Conservation (phyloP, 2,797 vertebrate species). For the Lateolabrax maculatus region DNA sequence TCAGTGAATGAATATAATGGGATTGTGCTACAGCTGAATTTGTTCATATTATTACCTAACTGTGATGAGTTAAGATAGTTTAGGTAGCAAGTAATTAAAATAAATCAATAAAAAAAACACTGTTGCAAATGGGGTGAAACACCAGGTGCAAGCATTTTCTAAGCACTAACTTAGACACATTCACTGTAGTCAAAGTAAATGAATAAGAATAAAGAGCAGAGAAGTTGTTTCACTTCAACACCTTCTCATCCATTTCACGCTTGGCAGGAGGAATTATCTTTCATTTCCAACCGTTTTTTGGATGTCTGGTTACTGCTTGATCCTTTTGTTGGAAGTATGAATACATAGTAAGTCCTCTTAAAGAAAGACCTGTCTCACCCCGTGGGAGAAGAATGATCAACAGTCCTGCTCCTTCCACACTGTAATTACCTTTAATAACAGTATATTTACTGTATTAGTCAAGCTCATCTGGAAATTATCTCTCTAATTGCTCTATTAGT, state of each 20-base stretch:
- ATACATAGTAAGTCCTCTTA: slow-evolving; percentile 20
- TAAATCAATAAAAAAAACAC: slow-evolving; percentile 10
- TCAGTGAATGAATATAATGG: not conserved
- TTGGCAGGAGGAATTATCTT: not conserved
- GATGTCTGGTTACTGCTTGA: not conserved
- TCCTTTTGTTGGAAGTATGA: not conserved
- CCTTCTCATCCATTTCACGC: slow-evolving; percentile 5
- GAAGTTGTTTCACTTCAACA: slow-evolving; percentile 4
- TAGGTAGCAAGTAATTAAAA: not conserved
- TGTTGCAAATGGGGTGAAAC: not conserved
- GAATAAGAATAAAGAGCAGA: not conserved
- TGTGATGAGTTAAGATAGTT: not conserved
- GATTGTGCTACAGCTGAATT: not conserved
- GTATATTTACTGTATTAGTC: slow-evolving; percentile 80
- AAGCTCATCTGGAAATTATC: slow-evolving; percentile 79
- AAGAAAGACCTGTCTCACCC: slow-evolving; percentile 23
- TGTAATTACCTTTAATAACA: slow-evolving; percentile 80
- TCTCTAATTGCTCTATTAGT: slow-evolving; percentile 80
- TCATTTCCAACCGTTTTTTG: slow-evolving; percentile 1
- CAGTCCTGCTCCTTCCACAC: slow-evolving; percentile 40
- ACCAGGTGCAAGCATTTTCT: not conserved
- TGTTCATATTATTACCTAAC: not conserved
- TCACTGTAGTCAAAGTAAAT: too few relatives aligned
- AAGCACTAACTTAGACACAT: not conserved
- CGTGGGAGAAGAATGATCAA: slow-evolving; percentile 35